A percentile compares a stretch with the other conserved stretches of the same genome.
These are phyloP conservation scores for Phasia obesa DNA, from an alignment of 2,888 invertebrate species.

Conservation along the genomic window DNA sequence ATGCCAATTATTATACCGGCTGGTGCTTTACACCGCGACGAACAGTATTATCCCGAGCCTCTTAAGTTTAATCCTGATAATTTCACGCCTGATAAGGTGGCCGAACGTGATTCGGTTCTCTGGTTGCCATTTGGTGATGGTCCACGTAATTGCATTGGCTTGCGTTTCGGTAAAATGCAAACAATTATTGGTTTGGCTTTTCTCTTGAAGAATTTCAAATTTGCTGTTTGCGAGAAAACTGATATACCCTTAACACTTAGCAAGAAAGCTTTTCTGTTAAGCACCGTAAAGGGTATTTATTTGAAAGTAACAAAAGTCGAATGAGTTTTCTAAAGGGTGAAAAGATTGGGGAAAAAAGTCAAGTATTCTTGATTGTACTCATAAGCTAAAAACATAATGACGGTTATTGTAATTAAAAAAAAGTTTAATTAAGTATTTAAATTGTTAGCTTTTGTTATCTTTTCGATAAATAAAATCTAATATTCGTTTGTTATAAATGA, in stretches of 20 bases:
- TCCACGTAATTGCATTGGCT: conserved; percentile 80
- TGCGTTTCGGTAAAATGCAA: conserved; percentile 80
- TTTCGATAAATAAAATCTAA: too few species aligned
- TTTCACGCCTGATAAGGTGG: conserved; percentile 84
- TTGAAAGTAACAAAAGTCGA: conserved; percentile 66
- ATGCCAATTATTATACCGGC: conserved; percentile 84
- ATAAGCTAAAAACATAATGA: too few species aligned
- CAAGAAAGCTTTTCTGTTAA: conserved; percentile 72
- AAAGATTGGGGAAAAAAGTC: neutral
- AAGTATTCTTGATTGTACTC: neutral
- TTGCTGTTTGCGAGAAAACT: conserved; percentile 75
- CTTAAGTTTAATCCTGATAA: conserved; percentile 85
- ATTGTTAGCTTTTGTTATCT: too few species aligned
- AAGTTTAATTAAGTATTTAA: neutral
- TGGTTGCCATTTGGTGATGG: conserved; percentile 81
- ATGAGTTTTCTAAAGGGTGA: neutral
- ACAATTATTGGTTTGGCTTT: conserved; percentile 76
- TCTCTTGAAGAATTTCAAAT: conserved; percentile 76
- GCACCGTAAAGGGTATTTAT: conserved; percentile 74
- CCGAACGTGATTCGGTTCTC: conserved; percentile 81
- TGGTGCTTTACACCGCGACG: conserved; percentile 85
- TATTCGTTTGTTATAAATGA: conserved; percentile 82
- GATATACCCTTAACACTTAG: conserved; percentile 75
- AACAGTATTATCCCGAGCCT: conserved; percentile 85
- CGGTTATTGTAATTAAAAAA: conserved; percentile 66